Percentiles rank a stretch among this genome's conserved stretches.
Conservation (phyloP, 2,888 invertebrate species). For the Xestoiulus laeticollis region DNA sequence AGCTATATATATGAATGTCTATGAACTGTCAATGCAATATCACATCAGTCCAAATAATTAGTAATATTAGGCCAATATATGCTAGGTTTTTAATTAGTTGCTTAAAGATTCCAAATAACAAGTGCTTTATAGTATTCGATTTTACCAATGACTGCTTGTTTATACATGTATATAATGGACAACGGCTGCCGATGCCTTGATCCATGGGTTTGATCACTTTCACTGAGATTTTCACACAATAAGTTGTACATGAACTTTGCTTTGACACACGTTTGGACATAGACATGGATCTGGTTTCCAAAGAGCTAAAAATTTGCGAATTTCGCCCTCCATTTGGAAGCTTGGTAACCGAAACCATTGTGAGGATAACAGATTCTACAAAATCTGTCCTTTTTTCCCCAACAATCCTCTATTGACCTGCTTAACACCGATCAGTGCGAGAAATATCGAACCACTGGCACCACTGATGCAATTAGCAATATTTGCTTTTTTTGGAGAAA, state of each 20-base stretch:
- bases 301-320: not conserved
- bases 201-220: not conserved
- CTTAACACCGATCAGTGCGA: slow-evolving; percentile 18
- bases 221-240: not conserved
- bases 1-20: no score
- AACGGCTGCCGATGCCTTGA: no score
- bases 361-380: not conserved
- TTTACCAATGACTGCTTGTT: no score
- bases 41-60: no score
- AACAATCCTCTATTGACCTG: slow-evolving; percentile 26
- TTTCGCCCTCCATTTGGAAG: not conserved
- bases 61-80: no score
- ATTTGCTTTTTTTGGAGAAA: slow-evolving; percentile 47
- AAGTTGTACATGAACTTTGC: no score
- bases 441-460: not conserved
- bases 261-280: not conserved
- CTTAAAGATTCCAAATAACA: no score
- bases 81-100: no score
- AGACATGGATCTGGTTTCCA: slow-evolving; percentile 26
- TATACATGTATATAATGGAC: no score
- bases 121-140: no score
- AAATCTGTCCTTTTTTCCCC: not conserved
- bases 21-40: no score
- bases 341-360: not conserved
- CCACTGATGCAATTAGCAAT: slow-evolving; percentile 45